Percentiles rank a stretch among this genome's conserved stretches.
Conservation (phyloP, 2,797 vertebrate genomes). For the Perodicticus potto region DNA sequence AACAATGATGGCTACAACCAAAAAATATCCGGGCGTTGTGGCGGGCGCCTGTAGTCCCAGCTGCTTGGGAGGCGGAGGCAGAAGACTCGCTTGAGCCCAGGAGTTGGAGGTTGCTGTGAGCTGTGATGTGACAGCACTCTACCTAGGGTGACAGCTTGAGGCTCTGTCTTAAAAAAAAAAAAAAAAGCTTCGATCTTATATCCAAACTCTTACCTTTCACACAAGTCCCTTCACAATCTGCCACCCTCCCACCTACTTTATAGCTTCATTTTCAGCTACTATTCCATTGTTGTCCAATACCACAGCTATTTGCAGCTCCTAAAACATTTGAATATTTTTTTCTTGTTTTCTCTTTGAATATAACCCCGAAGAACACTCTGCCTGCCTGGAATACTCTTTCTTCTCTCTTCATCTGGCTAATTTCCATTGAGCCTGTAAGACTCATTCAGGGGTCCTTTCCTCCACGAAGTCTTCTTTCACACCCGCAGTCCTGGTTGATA, state of each 20-base stretch:
- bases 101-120: too few relatives aligned
- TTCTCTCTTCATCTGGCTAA: background rate
- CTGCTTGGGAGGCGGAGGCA: too few relatives aligned
- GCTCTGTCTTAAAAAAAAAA: too few relatives aligned
- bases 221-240: background rate
- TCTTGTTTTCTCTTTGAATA: background rate
- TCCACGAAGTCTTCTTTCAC: background rate
- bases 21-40: too few relatives aligned
- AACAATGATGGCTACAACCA: too few relatives aligned
- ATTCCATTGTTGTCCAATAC: background rate
- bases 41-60: too few relatives aligned
- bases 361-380: background rate
- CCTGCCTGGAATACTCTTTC: background rate
- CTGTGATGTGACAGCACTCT: too few relatives aligned
- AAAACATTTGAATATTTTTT: background rate
- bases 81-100: too few relatives aligned
- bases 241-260: background rate
- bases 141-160: too few relatives aligned
- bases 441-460: background rate
- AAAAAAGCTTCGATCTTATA: slow-evolving; percentile 10
- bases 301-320: background rate
- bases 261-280: background rate
- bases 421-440: slow-evolving; percentile 12
- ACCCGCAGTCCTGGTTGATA: background rate
- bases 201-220: background rate